Percentiles rank a stretch among this genome's conserved stretches.
phyloP scores from a whole-genome alignment of 2,888 invertebrate species.

The Blera fallax region DNA sequence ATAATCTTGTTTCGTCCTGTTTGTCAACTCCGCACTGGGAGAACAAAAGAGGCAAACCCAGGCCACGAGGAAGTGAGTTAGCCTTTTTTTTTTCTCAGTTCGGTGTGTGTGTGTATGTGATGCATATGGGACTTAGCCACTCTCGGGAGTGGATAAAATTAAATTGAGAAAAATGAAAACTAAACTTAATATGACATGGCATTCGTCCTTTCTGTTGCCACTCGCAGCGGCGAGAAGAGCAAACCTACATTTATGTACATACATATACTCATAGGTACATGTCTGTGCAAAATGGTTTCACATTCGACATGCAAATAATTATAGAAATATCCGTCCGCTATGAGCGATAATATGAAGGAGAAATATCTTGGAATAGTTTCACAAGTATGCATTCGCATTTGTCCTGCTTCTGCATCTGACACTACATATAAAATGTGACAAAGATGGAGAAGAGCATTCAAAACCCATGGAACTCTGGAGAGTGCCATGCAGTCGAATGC shows the following conservation, averaged over 20 bases:
- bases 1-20: constrained; percentile 68
- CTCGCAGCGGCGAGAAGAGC: background rate
- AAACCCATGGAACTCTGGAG: constrained; percentile 17
- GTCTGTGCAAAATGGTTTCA: constrained; percentile 13
- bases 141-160: constrained; percentile 57
- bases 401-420: constrained; percentile 21
- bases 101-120: background rate
- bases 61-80: constrained; percentile 29
- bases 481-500: constrained; percentile 30
- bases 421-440: constrained; percentile 51
- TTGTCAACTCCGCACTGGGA: constrained; percentile 55
- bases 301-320: constrained; percentile 66
- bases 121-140: constrained; percentile 29
- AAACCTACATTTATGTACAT: too few relatives aligned
- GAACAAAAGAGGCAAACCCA: constrained; percentile 41
- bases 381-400: constrained; percentile 55
- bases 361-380: constrained; percentile 32
- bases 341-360: background rate
- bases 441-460: constrained; percentile 44
- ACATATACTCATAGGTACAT: too few relatives aligned
- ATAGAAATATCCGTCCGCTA: constrained; percentile 35
- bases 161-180: constrained; percentile 67
- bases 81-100: constrained; percentile 9
- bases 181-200: constrained; percentile 59
- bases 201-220: constrained; percentile 43